Evolutionary conservation across 2,797 vertebrate species (phyloP).

Genomic region (Tenualosa ilisha): DNA sequence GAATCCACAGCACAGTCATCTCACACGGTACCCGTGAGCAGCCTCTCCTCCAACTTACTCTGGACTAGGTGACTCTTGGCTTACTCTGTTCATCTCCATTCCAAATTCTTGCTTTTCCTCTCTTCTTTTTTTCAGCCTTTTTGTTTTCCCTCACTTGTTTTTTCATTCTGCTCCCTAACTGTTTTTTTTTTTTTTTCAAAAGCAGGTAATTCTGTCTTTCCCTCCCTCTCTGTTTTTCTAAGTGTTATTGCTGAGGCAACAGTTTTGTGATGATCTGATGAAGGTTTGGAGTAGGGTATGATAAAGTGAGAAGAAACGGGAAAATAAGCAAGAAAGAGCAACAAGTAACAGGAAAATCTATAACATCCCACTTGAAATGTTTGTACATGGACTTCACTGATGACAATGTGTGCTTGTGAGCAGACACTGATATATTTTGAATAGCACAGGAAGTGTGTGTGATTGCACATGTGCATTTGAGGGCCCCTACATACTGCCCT

Average conservation of each 20-base stretch:
- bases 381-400: background rate
- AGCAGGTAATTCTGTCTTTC: background rate
- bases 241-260: background rate
- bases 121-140: constrained; percentile 49
- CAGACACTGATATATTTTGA: background rate
- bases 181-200: background rate
- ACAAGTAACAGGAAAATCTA: background rate
- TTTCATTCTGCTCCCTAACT: constrained; percentile 22
- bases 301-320: background rate
- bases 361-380: background rate
- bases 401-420: background rate
- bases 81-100: background rate
- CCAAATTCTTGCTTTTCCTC: constrained; percentile 52
- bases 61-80: background rate
- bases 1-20: background rate
- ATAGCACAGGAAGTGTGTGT: background rate
- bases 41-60: background rate
- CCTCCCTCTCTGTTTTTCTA: background rate
- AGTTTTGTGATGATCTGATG: background rate
- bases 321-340: background rate
- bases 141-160: constrained; percentile 58
- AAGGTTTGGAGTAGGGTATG: background rate
- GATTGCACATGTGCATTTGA: background rate
- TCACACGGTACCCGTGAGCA: background rate
- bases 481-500: background rate